phyloP scores from a whole-genome alignment of 1,140 invertebrate genomes.

The silkworm (Bombyx mori) region ASM3026992v2 NC_085127.1:1853501-1854000 shows the following conservation, averaged over 20 bases:
- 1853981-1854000: too few relatives aligned
- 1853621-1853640: constrained; percentile 30
- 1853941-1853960: too few relatives aligned
- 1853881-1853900: too few relatives aligned
- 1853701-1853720: constrained; percentile 26
- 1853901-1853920: too few relatives aligned
- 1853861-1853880: too few relatives aligned
- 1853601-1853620: constrained; percentile 62
- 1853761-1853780: constrained; percentile 31
- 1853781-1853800: constrained; percentile 30
- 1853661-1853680: constrained; percentile 67
- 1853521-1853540: constrained; percentile 27
- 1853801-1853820: constrained; percentile 19
- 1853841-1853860: too few relatives aligned
- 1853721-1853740: constrained; percentile 40
- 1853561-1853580: constrained; percentile 53
- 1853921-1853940: too few relatives aligned
- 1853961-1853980: too few relatives aligned
- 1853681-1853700: constrained; percentile 59
- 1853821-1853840: too few relatives aligned
- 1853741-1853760: constrained; percentile 25
- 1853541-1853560: constrained; percentile 25
- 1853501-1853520: constrained; percentile 13
- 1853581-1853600: constrained; percentile 58
- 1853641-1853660: constrained; percentile 60